phyloP scores from a whole-genome alignment of 23 tunicate species.

The Aplidium turbinatum region DNA sequence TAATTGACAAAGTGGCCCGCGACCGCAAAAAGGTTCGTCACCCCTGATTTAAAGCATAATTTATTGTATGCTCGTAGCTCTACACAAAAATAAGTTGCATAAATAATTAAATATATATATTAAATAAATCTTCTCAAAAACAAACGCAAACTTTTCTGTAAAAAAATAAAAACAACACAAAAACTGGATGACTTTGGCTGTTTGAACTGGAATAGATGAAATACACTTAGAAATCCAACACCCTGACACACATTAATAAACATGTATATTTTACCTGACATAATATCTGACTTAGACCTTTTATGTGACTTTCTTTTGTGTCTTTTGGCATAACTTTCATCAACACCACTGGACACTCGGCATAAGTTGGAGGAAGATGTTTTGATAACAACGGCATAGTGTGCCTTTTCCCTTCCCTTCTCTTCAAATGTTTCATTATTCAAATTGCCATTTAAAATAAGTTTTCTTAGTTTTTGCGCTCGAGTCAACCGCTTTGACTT shows the following conservation, averaged over 20 bases:
- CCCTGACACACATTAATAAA: too few relatives aligned
- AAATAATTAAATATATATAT: not conserved
- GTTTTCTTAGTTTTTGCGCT: conserved; percentile 77
- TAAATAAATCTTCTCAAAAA: not conserved
- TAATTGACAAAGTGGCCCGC: too few relatives aligned
- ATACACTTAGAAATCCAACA: too few relatives aligned
- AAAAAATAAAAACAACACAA: not conserved
- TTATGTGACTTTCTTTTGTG: conserved; percentile 67
- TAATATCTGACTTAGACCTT: conserved; percentile 80
- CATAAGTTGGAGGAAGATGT: conserved; percentile 36
- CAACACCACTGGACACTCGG: conserved; percentile 20
- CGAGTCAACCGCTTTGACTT: conserved; percentile 66
- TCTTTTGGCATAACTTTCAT: conserved; percentile 47
- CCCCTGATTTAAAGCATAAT: too few relatives aligned
- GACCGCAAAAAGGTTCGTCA: too few relatives aligned
- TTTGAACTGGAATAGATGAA: too few relatives aligned
- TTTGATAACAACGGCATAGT: conserved; percentile 25
- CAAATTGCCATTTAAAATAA: conserved; percentile 80
- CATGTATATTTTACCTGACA: conserved; percentile 70
- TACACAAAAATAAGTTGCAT: not conserved
- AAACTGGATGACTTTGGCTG: too few relatives aligned
- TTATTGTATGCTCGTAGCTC: too few relatives aligned
- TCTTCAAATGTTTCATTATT: conserved; percentile 8
- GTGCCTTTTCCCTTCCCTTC: conserved; percentile 46
- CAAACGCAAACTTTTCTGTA: not conserved